Percentiles rank a stretch among this genome's conserved stretches.
phyloP scores from a whole-genome alignment of 2,797 vertebrate genomes.

The Pipistrellus nathusii region DNA sequence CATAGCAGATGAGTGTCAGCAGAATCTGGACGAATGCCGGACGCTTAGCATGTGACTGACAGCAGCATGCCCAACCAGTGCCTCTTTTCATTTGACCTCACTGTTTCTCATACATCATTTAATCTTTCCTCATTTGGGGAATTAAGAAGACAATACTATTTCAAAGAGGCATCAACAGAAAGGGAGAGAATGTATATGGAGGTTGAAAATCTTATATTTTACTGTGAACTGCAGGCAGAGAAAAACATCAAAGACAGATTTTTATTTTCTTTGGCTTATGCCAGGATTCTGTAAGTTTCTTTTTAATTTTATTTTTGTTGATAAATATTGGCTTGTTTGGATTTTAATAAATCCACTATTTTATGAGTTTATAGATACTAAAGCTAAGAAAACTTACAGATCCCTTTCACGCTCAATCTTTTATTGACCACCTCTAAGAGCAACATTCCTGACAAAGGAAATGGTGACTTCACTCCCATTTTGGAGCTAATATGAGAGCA shows the following conservation, averaged over 20 bases:
- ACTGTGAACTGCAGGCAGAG: background rate
- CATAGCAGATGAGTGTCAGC: background rate
- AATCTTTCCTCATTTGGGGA: background rate
- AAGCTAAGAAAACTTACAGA: background rate
- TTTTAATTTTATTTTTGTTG: background rate
- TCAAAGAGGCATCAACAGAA: background rate
- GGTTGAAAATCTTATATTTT: constrained; percentile 9
- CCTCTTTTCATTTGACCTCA: background rate
- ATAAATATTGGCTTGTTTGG: background rate
- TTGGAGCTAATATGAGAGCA: background rate
- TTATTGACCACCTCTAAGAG: background rate
- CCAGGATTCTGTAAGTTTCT: background rate
- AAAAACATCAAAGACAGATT: constrained; percentile 10
- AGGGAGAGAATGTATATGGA: background rate
- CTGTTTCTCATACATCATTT: background rate
- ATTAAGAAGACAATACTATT: constrained; percentile 36
- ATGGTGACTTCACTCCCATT: background rate
- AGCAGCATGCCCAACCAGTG: background rate
- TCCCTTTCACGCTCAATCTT: background rate
- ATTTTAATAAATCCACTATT: background rate
- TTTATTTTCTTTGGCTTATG: background rate
- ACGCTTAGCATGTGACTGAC: background rate
- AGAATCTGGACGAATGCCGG: background rate
- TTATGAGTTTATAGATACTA: background rate
- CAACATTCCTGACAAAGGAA: background rate